Evolutionary conservation across 1,140 invertebrate species (phyloP).

Genomic region (Archivesica marissinica): DNA sequence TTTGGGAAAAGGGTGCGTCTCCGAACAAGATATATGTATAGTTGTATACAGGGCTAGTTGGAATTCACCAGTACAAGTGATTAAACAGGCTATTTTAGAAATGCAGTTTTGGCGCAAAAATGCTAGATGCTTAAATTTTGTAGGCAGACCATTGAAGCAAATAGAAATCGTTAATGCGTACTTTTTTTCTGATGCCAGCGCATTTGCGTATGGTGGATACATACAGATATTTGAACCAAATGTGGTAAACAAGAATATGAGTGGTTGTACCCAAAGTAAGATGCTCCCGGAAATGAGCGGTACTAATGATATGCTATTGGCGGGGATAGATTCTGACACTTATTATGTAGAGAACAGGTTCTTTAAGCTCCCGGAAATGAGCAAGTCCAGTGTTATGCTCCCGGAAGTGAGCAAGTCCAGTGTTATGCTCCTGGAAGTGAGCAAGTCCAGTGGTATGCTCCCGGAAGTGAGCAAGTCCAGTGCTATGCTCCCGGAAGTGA

Average conservation of each 20-base stretch:
- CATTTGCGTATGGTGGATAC: too few relatives aligned
- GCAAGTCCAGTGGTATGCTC: too few relatives aligned
- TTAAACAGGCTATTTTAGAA: neutral
- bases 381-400: too few relatives aligned
- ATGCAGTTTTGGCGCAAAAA: neutral
- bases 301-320: too few relatives aligned
- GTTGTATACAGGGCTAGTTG: neutral
- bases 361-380: too few relatives aligned
- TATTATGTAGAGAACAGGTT: neutral
- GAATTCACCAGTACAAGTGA: neutral
- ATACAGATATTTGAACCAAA: too few relatives aligned
- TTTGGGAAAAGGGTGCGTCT: slow-evolving; percentile 11
- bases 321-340: neutral
- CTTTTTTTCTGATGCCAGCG: slow-evolving; percentile 14
- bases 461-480: too few relatives aligned
- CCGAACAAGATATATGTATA: neutral
- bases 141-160: neutral
- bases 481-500: too few relatives aligned
- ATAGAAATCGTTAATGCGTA: neutral
- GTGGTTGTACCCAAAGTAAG: too few relatives aligned
- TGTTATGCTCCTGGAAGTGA: too few relatives aligned
- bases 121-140: neutral
- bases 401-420: too few relatives aligned
- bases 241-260: too few relatives aligned
- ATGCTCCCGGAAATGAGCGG: neutral